Base-by-base conservation (phyloP, 2,888 invertebrate genomes). In the Eilema caniola region DNA sequence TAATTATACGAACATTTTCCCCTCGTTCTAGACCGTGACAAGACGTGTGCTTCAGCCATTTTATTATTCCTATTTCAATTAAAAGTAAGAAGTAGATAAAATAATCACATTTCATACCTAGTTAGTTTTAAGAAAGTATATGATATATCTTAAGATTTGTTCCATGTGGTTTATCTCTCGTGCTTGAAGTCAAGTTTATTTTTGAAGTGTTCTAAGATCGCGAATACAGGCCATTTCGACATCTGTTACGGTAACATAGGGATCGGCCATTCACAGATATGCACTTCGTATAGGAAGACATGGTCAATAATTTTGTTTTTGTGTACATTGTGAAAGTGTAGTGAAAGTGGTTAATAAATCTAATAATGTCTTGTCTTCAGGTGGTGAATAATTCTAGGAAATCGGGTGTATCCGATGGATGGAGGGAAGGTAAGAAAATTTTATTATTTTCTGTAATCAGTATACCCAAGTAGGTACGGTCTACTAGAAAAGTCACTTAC, bases 361-460 rank as follows among this genome's bases (percentile, higher is more conserved):
- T 85, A 86, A 84, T 81, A 59, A 72, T 76, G 80, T 85, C 84
- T 86, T 76, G 65, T 84, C 74, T 88, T 63, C 93, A 95, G 95
- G 97, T 97, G 69, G 97, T 96, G 53, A 98, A 98, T 87, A 97
- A 96, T 82, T 97, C 96, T 73, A 96, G 97, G 77, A 97, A 96
- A 88, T 95, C 96, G 12, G 95, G 93, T 20, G 92, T 93, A 25
- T 87, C 95, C 20, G 96, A 96, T 80, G 95, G 95, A 76, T 96
- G 95, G 86, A 95, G 96, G 83, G 95, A 95, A 93, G 95, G 95
- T 95, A 88, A 73, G 73, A 0, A 59, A 61, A 31, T 62, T 56
- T 60, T 25, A 53, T 56, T 57, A 20, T 65, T 33, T 57, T 16
- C 16, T 24, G 3, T 24, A 23, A 59, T 14, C 5, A 14, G 33